A percentile compares a stretch with the other conserved stretches of the same genome.
Conservation (phyloP, 2,113 vertebrate species). For the Gadus chalcogrammus region DNA sequence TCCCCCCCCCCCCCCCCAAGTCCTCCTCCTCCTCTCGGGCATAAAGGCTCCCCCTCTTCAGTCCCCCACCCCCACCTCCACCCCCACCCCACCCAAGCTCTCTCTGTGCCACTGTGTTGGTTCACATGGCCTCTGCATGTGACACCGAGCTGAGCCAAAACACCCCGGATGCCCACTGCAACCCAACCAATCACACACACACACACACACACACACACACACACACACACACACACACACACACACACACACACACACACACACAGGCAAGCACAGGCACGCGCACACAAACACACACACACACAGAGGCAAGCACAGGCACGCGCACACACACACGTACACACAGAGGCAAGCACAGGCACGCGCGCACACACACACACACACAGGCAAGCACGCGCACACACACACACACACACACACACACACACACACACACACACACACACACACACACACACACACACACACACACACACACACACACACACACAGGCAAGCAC, state of each 20-base stretch:
- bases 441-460: background rate
- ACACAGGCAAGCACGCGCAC: too few species aligned
- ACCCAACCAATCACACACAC: conserved; percentile 41
- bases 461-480: conserved; percentile 6
- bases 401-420: too few species aligned
- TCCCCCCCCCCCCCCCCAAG: conserved; percentile 19
- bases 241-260: conserved; percentile 6
- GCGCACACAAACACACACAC: too few species aligned
- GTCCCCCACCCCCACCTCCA: too few species aligned
- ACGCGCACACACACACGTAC: background rate
- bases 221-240: too few species aligned
- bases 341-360: too few species aligned
- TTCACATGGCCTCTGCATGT: conserved; percentile 76
- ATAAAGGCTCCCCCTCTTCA: conserved; percentile 6
- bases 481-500: too few species aligned
- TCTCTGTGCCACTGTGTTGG: conserved; percentile 57
- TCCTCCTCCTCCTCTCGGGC: conserved; percentile 16
- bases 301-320: too few species aligned
- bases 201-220: too few species aligned
- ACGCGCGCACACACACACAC: too few species aligned
- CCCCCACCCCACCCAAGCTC: conserved; percentile 10
- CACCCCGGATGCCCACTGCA: conserved; percentile 72
- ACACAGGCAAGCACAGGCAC: too few species aligned
- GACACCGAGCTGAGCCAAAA: conserved; percentile 70
- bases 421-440: too few species aligned